A percentile compares a stretch with the other conserved stretches of the same genome.
These are phyloP conservation scores for Chelon labrosus DNA, from an alignment of 2,797 vertebrate species.

Conservation along the genomic window DNA sequence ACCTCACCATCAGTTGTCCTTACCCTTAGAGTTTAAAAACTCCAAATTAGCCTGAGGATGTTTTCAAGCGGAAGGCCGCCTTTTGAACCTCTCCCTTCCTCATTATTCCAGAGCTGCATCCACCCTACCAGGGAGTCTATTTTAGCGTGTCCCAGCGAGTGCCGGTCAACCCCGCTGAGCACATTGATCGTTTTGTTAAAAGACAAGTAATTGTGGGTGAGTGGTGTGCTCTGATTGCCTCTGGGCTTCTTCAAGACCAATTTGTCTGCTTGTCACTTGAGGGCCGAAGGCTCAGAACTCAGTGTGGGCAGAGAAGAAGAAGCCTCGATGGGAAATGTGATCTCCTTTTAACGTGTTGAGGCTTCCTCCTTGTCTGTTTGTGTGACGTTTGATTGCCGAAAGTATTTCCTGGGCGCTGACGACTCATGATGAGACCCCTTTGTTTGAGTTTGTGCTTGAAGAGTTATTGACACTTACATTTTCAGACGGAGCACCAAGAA, in stretches of 20 bases:
- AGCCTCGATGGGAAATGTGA: conserved; percentile 49
- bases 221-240: conserved; percentile 63
- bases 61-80: conserved; percentile 24
- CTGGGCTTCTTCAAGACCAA: conserved; percentile 70
- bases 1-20: neutral
- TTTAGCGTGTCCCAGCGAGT: conserved; percentile 44
- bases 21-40: conserved; percentile 7
- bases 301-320: conserved; percentile 23
- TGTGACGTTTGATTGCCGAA: conserved; percentile 14
- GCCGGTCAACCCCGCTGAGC: conserved; percentile 48
- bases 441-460: too few relatives aligned
- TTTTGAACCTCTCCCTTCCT: conserved; percentile 28
- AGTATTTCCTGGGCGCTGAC: conserved; percentile 14
- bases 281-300: conserved; percentile 33
- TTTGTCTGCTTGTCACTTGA: conserved; percentile 72
- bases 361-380: conserved; percentile 31
- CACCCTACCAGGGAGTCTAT: conserved; percentile 38
- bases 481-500: neutral
- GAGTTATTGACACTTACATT: too few relatives aligned
- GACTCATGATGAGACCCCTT: too few relatives aligned
- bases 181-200: conserved; percentile 68
- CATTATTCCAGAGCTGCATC: conserved; percentile 28
- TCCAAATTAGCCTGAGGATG: conserved; percentile 2
- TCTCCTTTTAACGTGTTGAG: conserved; percentile 40
- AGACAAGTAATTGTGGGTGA: conserved; percentile 73